Conservation (phyloP, 2,113 vertebrate species). For the Eonycteris spelaea region DNA sequence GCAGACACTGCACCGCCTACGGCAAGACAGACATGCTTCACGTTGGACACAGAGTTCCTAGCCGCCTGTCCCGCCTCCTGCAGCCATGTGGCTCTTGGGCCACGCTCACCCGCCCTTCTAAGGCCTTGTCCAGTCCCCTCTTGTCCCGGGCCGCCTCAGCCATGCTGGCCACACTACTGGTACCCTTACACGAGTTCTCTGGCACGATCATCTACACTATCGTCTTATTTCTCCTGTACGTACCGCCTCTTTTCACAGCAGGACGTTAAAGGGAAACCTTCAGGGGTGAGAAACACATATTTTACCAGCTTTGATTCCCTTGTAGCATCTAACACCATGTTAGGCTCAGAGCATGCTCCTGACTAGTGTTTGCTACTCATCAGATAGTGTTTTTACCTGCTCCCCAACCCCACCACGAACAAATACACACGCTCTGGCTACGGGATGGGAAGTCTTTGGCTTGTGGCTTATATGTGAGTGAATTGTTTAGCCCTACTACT, state of each 20-base stretch:
- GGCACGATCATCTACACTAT: neutral
- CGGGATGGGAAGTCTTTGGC: neutral
- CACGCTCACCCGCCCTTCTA: neutral
- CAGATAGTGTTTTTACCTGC: neutral
- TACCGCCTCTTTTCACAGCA: neutral
- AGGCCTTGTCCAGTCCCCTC: neutral
- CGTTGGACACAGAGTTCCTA: neutral
- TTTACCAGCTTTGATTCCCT: neutral
- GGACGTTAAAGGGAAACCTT: neutral
- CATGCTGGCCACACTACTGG: neutral
- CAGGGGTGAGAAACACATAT: neutral
- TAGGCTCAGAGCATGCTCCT: neutral
- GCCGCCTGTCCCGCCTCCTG: too few relatives aligned
- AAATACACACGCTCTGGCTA: neutral
- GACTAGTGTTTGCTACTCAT: neutral
- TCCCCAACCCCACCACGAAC: neutral
- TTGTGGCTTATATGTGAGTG: neutral
- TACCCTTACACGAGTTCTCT: neutral
- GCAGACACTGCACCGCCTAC: conserved; percentile 48
- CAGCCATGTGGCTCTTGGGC: neutral
- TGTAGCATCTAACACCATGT: neutral
- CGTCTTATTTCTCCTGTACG: neutral
- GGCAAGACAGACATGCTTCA: conserved; percentile 37
- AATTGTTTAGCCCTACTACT: neutral
- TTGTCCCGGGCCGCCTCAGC: neutral